Conservation (phyloP, 2,113 vertebrate species). For the Rhabdomys dilectus region DNA sequence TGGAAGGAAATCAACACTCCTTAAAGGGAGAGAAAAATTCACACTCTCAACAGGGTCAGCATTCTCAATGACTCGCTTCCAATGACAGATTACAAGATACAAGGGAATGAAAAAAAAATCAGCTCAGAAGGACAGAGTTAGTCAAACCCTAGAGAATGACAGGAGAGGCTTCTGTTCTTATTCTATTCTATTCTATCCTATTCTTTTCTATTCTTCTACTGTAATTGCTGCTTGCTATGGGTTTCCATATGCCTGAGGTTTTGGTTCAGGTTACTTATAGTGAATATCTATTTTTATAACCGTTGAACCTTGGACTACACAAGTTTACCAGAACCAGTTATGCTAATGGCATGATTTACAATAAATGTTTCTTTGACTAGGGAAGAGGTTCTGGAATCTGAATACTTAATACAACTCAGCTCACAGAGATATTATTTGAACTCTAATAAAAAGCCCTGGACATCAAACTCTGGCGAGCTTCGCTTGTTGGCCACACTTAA, state of each 20-base stretch:
- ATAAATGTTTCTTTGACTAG: not conserved
- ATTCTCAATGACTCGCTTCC: not conserved
- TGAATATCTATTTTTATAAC: constrained; percentile 1
- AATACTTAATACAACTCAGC: not conserved
- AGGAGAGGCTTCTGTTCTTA: not conserved
- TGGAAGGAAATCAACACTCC: not conserved
- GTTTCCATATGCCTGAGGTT: not conserved
- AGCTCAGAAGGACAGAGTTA: not conserved
- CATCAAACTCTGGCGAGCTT: not conserved
- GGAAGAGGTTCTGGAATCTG: not conserved
- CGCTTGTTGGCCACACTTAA: not conserved
- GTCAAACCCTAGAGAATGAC: not conserved
- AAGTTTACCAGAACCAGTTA: constrained; percentile 25
- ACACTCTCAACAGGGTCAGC: not conserved
- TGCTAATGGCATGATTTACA: not conserved
- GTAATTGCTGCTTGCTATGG: not conserved
- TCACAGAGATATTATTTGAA: not conserved
- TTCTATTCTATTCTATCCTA: no score
- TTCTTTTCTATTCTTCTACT: no score
- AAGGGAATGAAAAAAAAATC: not conserved
- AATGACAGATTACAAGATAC: not conserved
- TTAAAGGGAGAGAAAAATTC: constrained; percentile 21
- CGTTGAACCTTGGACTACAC: not conserved
- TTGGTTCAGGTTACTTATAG: not conserved
- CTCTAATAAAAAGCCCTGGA: not conserved